phyloP scores from a whole-genome alignment of 1,140 invertebrate genomes.

The Lysiphlebus fabarum region DNA sequence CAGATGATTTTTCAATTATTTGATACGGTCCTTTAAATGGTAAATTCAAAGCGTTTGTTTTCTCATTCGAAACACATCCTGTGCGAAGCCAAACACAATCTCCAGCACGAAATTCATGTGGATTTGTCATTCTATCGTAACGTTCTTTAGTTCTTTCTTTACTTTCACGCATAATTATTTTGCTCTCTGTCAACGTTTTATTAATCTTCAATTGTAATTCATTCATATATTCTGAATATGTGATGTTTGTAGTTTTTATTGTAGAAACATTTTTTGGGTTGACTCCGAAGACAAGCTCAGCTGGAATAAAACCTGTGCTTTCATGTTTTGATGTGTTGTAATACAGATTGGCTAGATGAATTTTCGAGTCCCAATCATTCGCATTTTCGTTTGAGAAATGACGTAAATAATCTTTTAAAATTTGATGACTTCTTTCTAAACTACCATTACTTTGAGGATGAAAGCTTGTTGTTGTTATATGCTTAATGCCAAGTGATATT shows the following conservation, averaged over 20 bases:
- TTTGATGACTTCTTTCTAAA: constrained; percentile 15
- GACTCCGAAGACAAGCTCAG: constrained; percentile 10
- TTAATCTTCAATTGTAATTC: constrained; percentile 5
- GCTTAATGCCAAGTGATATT: constrained; percentile 30
- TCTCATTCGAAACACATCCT: no score
- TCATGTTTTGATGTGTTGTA: constrained; percentile 20
- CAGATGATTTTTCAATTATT: no score
- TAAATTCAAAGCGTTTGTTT: no score
- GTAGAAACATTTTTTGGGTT: constrained; percentile 10
- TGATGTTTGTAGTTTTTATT: constrained; percentile 2
- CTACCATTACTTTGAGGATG: constrained; percentile 19
- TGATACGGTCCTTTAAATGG: no score
- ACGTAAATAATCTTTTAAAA: constrained; percentile 9
- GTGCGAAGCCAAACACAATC: constrained; percentile 18
- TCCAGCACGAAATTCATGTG: constrained; percentile 9
- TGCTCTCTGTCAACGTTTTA: constrained; percentile 1
- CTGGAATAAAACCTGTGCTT: constrained; percentile 8
- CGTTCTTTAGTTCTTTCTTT: constrained; percentile 16
- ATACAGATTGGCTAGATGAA: neutral
- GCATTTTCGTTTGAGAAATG: neutral
- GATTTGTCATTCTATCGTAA: constrained; percentile 16
- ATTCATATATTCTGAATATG: constrained; percentile 16
- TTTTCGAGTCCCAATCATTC: constrained; percentile 1
- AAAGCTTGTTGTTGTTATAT: constrained; percentile 18
- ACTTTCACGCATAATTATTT: constrained; percentile 10